These are phyloP conservation scores for Escarpia spicata DNA, from an alignment of 2,888 invertebrate species.

Conservation along the genomic window DNA sequence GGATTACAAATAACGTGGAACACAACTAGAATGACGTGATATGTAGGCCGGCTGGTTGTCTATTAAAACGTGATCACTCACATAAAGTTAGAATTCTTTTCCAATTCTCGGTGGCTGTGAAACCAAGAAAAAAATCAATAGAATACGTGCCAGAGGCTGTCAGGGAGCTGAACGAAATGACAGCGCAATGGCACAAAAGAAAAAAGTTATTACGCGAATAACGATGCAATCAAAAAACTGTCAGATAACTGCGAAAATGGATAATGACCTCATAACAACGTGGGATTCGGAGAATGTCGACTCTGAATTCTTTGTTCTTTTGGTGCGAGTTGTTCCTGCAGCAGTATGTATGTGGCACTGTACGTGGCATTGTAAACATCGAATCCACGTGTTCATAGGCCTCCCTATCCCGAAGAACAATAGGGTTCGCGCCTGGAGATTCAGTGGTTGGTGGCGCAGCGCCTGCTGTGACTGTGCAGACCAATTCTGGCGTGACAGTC, in stretches of 20 bases:
- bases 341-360: background rate
- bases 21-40: background rate
- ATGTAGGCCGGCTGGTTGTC: background rate
- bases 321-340: background rate
- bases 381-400: too few species aligned
- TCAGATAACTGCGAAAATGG: background rate
- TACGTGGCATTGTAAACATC: background rate
- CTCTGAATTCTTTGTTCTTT: background rate
- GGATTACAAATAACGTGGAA: background rate
- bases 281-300: background rate
- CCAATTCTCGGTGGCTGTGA: background rate
- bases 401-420: too few species aligned
- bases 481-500: too few species aligned
- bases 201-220: background rate
- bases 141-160: background rate
- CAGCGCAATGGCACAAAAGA: background rate
- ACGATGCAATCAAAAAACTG: constrained; percentile 1
- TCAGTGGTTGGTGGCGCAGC: too few species aligned
- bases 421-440: too few species aligned
- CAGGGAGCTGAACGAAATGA: background rate
- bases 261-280: background rate
- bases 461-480: too few species aligned
- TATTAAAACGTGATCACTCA: background rate
- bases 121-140: background rate
- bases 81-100: background rate